Percentiles rank a stretch among this genome's conserved stretches.
These are phyloP conservation scores for Apeltes quadracus DNA, from an alignment of 2,113 vertebrate genomes.

Conservation along the genomic window DNA sequence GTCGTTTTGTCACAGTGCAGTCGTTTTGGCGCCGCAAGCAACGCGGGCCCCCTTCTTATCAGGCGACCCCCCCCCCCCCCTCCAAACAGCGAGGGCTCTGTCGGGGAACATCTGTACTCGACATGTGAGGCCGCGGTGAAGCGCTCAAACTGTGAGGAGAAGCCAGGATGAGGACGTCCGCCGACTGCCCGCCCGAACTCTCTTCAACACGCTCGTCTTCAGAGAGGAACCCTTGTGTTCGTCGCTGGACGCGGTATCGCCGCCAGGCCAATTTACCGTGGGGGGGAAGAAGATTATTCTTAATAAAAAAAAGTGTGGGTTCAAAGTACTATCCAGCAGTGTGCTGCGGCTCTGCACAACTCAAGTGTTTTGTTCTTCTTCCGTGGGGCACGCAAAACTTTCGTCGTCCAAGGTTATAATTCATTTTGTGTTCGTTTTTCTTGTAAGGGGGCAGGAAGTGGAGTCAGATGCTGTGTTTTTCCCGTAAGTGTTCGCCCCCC, in stretches of 20 bases:
- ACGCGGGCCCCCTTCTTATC: slow-evolving; percentile 39
- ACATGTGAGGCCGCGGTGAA: slow-evolving; percentile 61
- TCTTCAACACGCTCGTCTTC: slow-evolving; percentile 6
- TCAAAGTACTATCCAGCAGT: slow-evolving; percentile 18
- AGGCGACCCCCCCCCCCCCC: slow-evolving; percentile 23
- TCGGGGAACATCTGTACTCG: slow-evolving; percentile 56
- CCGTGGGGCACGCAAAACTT: slow-evolving; percentile 47
- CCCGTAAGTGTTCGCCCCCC: slow-evolving; percentile 47
- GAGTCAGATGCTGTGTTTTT: slow-evolving; percentile 46
- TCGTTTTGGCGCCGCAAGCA: not conserved
- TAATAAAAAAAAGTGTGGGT: slow-evolving; percentile 4
- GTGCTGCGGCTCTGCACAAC: slow-evolving; percentile 24
- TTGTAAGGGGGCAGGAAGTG: slow-evolving; percentile 57
- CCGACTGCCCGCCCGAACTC: slow-evolving; percentile 18
- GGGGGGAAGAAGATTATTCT: not conserved
- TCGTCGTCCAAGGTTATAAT: slow-evolving; percentile 60
- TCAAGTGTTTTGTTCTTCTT: slow-evolving; percentile 49
- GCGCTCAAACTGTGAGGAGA: slow-evolving; percentile 39
- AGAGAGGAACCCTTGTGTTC: slow-evolving; percentile 22
- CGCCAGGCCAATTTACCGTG: not conserved
- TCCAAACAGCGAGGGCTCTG: slow-evolving; percentile 6
- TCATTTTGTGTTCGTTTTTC: slow-evolving; percentile 64
- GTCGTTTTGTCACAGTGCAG: too few species aligned
- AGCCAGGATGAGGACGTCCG: slow-evolving; percentile 56
- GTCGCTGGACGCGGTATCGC: not conserved